A percentile compares a stretch with the other conserved stretches of the same genome.
Evolutionary conservation across 2,113 vertebrate genomes (phyloP).

Genomic region (Boleophthalmus pectinirostris): DNA sequence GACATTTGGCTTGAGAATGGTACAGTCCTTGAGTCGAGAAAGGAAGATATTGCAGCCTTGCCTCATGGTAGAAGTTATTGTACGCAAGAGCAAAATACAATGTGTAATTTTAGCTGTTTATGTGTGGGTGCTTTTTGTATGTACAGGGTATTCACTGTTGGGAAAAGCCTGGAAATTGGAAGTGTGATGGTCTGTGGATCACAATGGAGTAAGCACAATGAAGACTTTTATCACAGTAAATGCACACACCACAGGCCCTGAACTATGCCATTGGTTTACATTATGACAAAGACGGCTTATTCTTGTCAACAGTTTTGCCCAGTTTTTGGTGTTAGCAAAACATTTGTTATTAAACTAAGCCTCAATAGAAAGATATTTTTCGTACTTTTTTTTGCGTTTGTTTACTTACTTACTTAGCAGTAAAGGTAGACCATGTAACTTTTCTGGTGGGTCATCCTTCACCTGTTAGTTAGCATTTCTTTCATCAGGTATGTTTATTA

Average conservation of each 20-base stretch:
- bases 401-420: too few species aligned
- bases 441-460: too few species aligned
- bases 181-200: conserved; percentile 9
- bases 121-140: conserved; percentile 27
- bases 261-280: background rate
- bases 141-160: conserved; percentile 20
- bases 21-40: conserved; percentile 61
- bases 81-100: conserved; percentile 35
- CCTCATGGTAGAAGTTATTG: conserved; percentile 8
- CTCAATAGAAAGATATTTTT: background rate
- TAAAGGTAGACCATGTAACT: too few species aligned
- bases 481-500: too few species aligned
- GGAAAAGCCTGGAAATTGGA: conserved; percentile 51
- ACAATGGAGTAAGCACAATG: conserved; percentile 3
- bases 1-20: conserved; percentile 19
- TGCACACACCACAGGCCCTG: background rate
- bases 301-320: background rate
- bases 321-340: background rate
- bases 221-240: background rate
- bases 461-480: too few species aligned
- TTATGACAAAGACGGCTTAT: background rate
- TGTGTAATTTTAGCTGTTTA: conserved; percentile 36
- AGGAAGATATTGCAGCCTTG: conserved; percentile 13
- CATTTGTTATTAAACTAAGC: conserved; percentile 1
- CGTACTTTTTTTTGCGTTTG: background rate